Conservation (phyloP, 1,140 invertebrate species). For the Drosophila punjabiensis region DNA sequence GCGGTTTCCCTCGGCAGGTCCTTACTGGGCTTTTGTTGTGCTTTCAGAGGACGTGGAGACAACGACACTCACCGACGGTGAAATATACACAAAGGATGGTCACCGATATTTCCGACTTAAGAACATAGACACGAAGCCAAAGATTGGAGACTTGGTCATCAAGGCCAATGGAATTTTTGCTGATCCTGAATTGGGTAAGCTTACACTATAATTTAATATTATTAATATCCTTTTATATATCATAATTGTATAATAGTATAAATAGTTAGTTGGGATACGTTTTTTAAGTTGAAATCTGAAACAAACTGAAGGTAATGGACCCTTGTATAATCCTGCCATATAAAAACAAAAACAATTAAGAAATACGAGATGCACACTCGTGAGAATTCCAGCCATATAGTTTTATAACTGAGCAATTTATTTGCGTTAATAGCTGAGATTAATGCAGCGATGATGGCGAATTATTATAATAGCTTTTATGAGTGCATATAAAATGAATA, state of each 20-base stretch:
- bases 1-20: not conserved
- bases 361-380: not conserved
- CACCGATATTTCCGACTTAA: conserved; percentile 60
- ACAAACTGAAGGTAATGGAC: not conserved
- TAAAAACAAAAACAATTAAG: not conserved
- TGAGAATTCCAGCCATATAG: not conserved
- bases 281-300: not conserved
- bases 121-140: conserved; percentile 63
- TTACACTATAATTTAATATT: not conserved
- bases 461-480: not conserved
- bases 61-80: conserved; percentile 54
- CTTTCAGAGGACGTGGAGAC: conserved; percentile 67
- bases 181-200: conserved; percentile 79
- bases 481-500: not conserved
- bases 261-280: not conserved
- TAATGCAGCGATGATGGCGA: not conserved
- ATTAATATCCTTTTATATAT: not conserved
- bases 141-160: conserved; percentile 69
- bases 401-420: conserved; percentile 8
- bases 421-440: conserved; percentile 1
- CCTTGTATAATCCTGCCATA: not conserved
- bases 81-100: conserved; percentile 62
- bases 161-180: conserved; percentile 78
- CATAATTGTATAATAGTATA: no score
- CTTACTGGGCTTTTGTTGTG: not conserved